Base-by-base conservation (phyloP, 2,888 invertebrate genomes). In the Lampropteryx suffumata region DNA sequence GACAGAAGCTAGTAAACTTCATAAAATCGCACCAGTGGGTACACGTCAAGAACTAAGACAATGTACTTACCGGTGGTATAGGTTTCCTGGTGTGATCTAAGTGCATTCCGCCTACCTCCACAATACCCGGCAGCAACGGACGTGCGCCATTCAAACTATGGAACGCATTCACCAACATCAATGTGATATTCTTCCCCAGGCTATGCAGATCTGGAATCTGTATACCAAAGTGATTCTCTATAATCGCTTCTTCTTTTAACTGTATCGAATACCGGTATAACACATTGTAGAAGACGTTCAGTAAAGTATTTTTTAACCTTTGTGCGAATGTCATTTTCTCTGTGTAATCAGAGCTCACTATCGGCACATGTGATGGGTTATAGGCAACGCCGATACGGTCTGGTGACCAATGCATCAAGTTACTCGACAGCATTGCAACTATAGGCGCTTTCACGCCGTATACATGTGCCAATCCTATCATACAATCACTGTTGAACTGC, bases 101-200 rank as follows among this genome's bases (percentile, higher is more conserved):
- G 65, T 93, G 93, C 73, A 93, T 86, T 0, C 94, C 94, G 6
- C 93, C 93, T 8, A 93, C 89, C 79, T 93, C 94, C 7, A 94
- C 80, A 0, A 93, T 74, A 12, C 91, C 92, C 0, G 92, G 92
- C 0, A 92, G 65, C 1, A 83, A 63, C 0, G 94, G 93, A 12
- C 88, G 84, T 1, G 91, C 87, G 0, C 92, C 93, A 48, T 91
- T 91, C 30, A 94, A 64, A 0, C 92, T 89, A 54, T 92, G 92
- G 65, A 93, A 93, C 4, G 92, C 91, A 64, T 94, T 94, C 3
- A 92, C 78, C 28, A 94, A 65, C 55, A 93, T 67, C 40, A 93
- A 65, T 0, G 91, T 90, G 0, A 90, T 81, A 43, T 92, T 91
- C 34, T 77, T 86, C 0, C 83, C 90, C 27, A 94, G 77, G 0